Evolutionary conservation across 2,113 vertebrate species (phyloP), one percentile per base, ranked within the genome.

Genomic region (Nannobrachium achirus): DNA sequence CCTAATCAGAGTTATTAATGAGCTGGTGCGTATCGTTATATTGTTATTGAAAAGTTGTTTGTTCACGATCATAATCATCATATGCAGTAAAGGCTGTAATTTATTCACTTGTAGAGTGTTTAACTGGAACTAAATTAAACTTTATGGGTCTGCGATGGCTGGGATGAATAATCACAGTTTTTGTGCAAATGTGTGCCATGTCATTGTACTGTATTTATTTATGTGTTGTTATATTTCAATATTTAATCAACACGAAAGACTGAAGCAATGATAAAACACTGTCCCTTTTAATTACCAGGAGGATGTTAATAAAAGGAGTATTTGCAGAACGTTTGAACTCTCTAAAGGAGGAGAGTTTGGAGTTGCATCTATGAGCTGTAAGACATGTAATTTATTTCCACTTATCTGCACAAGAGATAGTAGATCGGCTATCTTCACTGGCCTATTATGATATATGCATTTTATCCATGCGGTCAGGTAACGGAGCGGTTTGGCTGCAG

Each of bases 351-450:
- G 94, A 3, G 83, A 92, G 78, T 95, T 92, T 1, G 91, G 90
- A 41, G 94, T 92, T 56, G 81, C 93, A 11, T 88, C 93, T 46
- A 68, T 98, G 46, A 93, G 94, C 88, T 94, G 96, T 93, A 90
- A 95, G 93, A 11, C 19, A 10, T 41, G 33, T 49, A 11, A 45
- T 15, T 7, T 11, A 2, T 39, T 5, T 57, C 10, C 20, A n/a
- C 0, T 10, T 61, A 45, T 51, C 9, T 18, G 1, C 20, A 25
- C 20, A 25, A 25, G 20, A 25, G 4, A 1, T 25, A 2, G 20
- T 25, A 25, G 20, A 25, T 25, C 20, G 4, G 20, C 20, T 2
- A 25, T 25, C 20, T 25, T 25, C 20, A 25, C 20, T 25, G 20
- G n/a, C n/a, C n/a, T 10, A 11, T 61, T 33, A 7, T 10, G 40